Evolutionary conservation across 1,140 invertebrate genomes (phyloP), one percentile per base, ranked within the genome.

Genomic region (Scaptomyza graminum): DNA sequence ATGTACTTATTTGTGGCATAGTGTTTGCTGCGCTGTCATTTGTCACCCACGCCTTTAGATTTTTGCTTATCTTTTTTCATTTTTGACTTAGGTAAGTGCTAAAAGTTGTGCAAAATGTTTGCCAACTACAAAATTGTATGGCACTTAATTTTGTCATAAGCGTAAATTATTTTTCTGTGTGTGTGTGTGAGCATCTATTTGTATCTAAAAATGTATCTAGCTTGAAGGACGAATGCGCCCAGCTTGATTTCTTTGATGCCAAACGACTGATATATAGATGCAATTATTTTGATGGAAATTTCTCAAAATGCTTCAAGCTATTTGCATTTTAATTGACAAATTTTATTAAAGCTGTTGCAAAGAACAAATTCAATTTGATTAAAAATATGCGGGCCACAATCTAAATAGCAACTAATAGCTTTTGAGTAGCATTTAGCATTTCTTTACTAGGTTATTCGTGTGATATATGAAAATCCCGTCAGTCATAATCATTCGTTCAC

Each of bases 111-210:
- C 83, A 67, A 87, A 87, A 82, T 79, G 68, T 70, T 85, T 78
- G 72, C 65, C 73, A 87, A 76, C 69, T 60, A 60, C 74, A 54
- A 82, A 64, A 76, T 87, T 87, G 88, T 82, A 88, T 82, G 75
- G 82, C 75, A 79, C 76, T 87, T 87, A 82, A 88, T 85, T 85
- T 87, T 87, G 81, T 85, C 80, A 83, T 70, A 78, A 82, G 63
- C 64, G 72, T 73, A 79, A 79, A 84, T 79, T 73, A 66, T 84
- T 76, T 82, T 13, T 9, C 28, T 37, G 16, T 18, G 7, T 25
- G n/a, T 22, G 25, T 31, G 18, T 37, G 25, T 18, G n/a, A 61
- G 7, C 28, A 15, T 44, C 15, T 51, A 39, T 44, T 4, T 28
- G 52, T 39, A 51, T 71, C 64, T 62, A 74, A 74, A 62, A 68